A percentile compares a stretch with the other conserved stretches of the same genome.
Conservation (phyloP, 2,113 vertebrate species). For the Shinisaurus crocodilurus region DNA sequence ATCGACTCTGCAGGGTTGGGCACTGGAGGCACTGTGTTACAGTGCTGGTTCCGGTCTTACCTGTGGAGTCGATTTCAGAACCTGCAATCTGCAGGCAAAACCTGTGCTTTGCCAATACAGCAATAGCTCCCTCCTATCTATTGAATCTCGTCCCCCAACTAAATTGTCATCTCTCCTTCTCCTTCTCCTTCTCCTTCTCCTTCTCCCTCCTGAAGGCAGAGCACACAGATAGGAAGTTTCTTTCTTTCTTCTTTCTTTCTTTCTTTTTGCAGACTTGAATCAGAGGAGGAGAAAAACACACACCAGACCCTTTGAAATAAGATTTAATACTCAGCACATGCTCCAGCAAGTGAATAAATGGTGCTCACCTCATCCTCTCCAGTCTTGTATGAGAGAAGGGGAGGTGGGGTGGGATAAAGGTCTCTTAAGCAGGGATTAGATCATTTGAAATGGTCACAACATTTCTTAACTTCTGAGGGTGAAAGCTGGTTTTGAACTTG, state of each 20-base stretch:
- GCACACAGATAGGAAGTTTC: too few species aligned
- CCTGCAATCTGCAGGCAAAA: too few species aligned
- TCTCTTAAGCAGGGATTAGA: constrained; percentile 60
- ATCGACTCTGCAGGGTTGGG: too few species aligned
- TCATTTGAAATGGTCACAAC: constrained; percentile 63
- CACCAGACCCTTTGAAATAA: constrained; percentile 33
- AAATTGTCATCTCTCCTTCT: too few species aligned
- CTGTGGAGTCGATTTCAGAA: too few species aligned
- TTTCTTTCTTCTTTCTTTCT: too few species aligned
- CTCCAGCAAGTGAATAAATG: constrained; percentile 53
- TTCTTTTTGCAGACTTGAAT: background rate
- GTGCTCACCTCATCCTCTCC: constrained; percentile 59
- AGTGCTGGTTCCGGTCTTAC: too few species aligned
- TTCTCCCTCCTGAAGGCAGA: background rate
- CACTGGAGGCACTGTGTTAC: too few species aligned
- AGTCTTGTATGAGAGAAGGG: constrained; percentile 39
- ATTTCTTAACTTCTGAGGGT: constrained; percentile 27
- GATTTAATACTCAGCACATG: constrained; percentile 59
- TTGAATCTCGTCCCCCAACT: too few species aligned
- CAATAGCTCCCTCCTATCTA: too few species aligned
- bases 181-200: too few species aligned
- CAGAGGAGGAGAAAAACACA: background rate
- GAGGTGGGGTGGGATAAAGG: constrained; percentile 65
- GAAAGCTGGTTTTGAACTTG: constrained; percentile 64
- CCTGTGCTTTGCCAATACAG: too few species aligned